phyloP scores from a whole-genome alignment of 1,140 invertebrate species.

The Cotesia typhae region DNA sequence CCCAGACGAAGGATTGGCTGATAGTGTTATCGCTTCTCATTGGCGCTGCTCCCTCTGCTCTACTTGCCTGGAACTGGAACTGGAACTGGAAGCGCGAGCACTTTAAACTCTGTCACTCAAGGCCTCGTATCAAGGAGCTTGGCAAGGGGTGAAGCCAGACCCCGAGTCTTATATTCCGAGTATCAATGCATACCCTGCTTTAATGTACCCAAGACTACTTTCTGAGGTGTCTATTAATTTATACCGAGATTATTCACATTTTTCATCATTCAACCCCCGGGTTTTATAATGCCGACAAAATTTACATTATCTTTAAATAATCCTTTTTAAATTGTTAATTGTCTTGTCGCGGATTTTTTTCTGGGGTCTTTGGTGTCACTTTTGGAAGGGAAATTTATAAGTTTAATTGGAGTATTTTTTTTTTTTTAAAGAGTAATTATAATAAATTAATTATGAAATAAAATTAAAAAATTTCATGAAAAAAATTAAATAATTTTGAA shows the following conservation, averaged over 20 bases:
- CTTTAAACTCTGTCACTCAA: conserved; percentile 42
- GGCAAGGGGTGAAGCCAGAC: neutral
- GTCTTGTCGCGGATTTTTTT: neutral
- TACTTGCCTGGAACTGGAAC: too few relatives aligned
- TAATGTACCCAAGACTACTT: neutral
- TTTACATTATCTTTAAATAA: conserved; percentile 25
- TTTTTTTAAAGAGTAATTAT: neutral
- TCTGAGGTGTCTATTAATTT: conserved; percentile 56
- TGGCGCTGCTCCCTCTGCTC: conserved; percentile 43
- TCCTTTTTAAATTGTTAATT: conserved; percentile 4
- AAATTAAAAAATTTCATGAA: too few relatives aligned
- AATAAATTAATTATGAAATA: too few relatives aligned
- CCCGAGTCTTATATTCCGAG: conserved; percentile 12
- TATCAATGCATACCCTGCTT: conserved; percentile 32
- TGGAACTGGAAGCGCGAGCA: neutral
- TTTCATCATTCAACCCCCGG: conserved; percentile 36
- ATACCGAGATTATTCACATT: conserved; percentile 61
- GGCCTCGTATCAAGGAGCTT: too few relatives aligned
- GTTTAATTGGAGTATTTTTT: neutral
- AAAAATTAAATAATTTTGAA: neutral
- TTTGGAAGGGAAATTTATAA: neutral
- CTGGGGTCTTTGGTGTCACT: too few relatives aligned
- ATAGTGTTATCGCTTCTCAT: conserved; percentile 44
- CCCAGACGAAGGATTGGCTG: conserved; percentile 46
- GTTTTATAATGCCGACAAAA: conserved; percentile 21